phyloP scores from a whole-genome alignment of 1,140 invertebrate species.

The Drosophila orena region DNA sequence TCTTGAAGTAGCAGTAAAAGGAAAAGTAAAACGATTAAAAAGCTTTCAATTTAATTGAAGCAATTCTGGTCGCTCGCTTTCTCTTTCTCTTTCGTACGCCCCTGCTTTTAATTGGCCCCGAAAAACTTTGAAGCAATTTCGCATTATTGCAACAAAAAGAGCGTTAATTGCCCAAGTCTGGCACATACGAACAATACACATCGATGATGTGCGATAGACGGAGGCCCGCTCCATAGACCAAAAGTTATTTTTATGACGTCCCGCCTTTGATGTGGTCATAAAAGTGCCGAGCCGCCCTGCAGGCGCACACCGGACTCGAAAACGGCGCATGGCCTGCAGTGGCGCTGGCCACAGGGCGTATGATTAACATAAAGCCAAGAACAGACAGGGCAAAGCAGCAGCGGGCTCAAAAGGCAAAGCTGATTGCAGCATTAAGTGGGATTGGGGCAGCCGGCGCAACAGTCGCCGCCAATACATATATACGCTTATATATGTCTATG shows the following conservation, averaged over 20 bases:
- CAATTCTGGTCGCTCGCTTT: constrained; percentile 28
- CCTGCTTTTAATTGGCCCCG: constrained; percentile 37
- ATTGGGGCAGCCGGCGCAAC: constrained; percentile 45
- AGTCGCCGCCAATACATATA: constrained; percentile 6
- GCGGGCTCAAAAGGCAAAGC: constrained; percentile 70
- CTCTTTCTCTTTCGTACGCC: not conserved
- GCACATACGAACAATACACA: constrained; percentile 20
- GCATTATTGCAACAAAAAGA: constrained; percentile 36
- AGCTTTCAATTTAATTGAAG: constrained; percentile 51
- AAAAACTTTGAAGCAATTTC: constrained; percentile 31
- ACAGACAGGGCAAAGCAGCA: constrained; percentile 53
- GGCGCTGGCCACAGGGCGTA: constrained; percentile 52
- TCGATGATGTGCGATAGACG: constrained; percentile 27
- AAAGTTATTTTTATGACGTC: constrained; percentile 46
- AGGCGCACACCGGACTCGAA: not conserved
- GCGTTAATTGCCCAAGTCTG: constrained; percentile 43
- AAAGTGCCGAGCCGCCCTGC: constrained; percentile 19
- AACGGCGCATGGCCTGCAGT: constrained; percentile 41
- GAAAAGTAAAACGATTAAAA: constrained; percentile 48
- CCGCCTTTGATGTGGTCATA: constrained; percentile 41
- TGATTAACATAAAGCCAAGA: constrained; percentile 72
- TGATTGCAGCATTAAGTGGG: constrained; percentile 79
- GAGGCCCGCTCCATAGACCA: constrained; percentile 1
- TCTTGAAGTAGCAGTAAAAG: constrained; percentile 29
- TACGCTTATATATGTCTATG: not conserved